Conservation (phyloP, 2,888 invertebrate genomes). For the Chrysodeixis includens region DNA sequence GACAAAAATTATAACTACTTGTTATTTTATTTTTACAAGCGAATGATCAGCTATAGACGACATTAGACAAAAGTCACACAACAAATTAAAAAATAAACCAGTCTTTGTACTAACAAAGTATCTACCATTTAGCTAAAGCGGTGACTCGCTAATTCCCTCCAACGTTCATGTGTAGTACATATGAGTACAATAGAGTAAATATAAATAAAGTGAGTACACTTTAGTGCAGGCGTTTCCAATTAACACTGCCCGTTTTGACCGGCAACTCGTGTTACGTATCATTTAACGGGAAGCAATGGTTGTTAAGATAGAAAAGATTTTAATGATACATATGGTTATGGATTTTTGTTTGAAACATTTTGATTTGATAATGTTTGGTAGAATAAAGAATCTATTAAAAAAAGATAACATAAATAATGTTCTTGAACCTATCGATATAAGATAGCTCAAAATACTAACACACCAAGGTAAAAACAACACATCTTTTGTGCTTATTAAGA, state of each 20-base stretch:
- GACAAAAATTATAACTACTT: neutral
- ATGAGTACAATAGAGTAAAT: conserved; percentile 7
- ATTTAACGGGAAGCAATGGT: conserved; percentile 32
- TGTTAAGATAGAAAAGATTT: conserved; percentile 16
- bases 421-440: too few species aligned
- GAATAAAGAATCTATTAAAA: too few species aligned
- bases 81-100: conserved; percentile 13
- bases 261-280: conserved; percentile 32
- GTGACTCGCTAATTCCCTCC: conserved; percentile 47
- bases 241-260: conserved; percentile 47
- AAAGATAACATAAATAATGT: too few species aligned
- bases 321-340: neutral
- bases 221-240: conserved; percentile 48
- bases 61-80: neutral
- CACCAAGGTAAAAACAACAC: too few species aligned
- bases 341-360: too few species aligned
- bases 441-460: too few species aligned
- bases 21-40: neutral
- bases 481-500: too few species aligned
- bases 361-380: too few species aligned
- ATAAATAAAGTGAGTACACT: conserved; percentile 37
- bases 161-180: conserved; percentile 16
- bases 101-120: conserved; percentile 32
- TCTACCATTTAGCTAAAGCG: conserved; percentile 28
- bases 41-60: neutral